phyloP scores from a whole-genome alignment of 2,888 invertebrate species.

The Stenurella melanura region DNA sequence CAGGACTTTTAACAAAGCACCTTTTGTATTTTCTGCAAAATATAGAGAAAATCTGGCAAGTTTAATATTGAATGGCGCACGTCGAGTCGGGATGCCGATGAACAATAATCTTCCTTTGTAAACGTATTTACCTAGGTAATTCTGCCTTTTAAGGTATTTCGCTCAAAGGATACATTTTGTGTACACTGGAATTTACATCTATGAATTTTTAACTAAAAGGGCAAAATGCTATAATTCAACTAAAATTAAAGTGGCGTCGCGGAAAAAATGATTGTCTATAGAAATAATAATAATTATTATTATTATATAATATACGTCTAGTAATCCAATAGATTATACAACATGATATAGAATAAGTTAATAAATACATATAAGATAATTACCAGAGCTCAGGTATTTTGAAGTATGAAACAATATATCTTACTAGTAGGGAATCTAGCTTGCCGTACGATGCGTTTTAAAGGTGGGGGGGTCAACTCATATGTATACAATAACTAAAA shows the following conservation, averaged over 20 bases:
- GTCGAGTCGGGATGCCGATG: constrained; percentile 26
- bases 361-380: too few relatives aligned
- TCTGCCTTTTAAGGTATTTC: constrained; percentile 35
- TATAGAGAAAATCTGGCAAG: constrained; percentile 28
- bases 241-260: neutral
- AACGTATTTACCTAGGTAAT: constrained; percentile 33
- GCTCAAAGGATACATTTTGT: constrained; percentile 34
- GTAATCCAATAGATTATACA: too few relatives aligned
- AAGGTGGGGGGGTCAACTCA: too few relatives aligned
- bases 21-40: constrained; percentile 22
- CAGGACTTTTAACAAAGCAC: constrained; percentile 26
- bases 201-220: constrained; percentile 22
- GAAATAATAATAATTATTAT: too few relatives aligned
- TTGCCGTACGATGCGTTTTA: too few relatives aligned
- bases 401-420: too few relatives aligned
- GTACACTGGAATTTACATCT: constrained; percentile 25
- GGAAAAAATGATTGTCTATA: neutral
- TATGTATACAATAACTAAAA: too few relatives aligned
- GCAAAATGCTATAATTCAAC: neutral
- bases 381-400: too few relatives aligned
- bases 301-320: too few relatives aligned
- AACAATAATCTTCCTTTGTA: constrained; percentile 40
- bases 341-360: too few relatives aligned
- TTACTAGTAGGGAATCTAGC: too few relatives aligned
- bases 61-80: constrained; percentile 38